Conservation (phyloP, 2,113 vertebrate species). For the Podilymbus podiceps region DNA sequence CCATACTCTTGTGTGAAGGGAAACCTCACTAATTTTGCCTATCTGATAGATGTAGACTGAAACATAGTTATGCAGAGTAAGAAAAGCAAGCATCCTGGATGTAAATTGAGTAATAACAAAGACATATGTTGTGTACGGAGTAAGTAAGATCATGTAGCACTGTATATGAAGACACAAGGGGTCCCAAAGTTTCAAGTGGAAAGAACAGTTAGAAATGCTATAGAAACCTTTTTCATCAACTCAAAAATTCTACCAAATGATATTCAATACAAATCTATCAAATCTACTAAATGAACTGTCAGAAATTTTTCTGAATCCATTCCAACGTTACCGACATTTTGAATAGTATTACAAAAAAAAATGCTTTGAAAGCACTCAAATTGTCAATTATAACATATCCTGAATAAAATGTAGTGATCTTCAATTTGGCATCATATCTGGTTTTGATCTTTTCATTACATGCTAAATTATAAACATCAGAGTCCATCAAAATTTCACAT, state of each 20-base stretch:
- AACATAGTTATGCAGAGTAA: not conserved
- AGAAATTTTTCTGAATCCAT: not conserved
- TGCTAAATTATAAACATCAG: not conserved
- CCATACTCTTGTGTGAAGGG: not conserved
- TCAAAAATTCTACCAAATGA: not conserved
- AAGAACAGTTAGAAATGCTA: not conserved
- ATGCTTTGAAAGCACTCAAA: not conserved
- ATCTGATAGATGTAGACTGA: not conserved
- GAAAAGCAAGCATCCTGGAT: not conserved
- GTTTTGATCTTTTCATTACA: not conserved
- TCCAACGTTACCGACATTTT: not conserved
- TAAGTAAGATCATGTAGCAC: not conserved
- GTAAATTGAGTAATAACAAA: not conserved
- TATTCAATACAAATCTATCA: not conserved
- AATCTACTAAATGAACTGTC: not conserved
- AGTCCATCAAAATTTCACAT: not conserved
- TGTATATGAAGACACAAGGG: not conserved
- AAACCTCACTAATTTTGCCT: not conserved
- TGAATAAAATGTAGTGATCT: not conserved
- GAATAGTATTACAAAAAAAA: not conserved
- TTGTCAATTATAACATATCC: not conserved
- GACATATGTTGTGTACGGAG: rapidly evolving
- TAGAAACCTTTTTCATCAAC: not conserved
- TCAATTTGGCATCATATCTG: not conserved
- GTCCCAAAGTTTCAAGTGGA: not conserved